These are phyloP conservation scores for Sceloporus tristichus DNA, from an alignment of 2,113 vertebrate species.

Conservation along the genomic window DNA sequence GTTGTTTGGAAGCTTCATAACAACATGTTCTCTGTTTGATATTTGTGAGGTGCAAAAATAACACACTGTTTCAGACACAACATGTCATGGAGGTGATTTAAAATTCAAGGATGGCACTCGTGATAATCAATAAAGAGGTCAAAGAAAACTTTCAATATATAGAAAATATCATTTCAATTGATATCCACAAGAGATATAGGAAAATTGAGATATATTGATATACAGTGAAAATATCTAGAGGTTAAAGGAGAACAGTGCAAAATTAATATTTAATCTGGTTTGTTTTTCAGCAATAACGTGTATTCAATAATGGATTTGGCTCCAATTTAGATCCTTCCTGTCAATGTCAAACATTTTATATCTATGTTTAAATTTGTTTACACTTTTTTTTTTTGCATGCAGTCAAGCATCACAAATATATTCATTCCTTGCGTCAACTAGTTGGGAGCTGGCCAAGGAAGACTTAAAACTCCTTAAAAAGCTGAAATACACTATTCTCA, in stretches of 20 bases:
- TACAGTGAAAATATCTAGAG: neutral
- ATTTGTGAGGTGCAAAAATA: neutral
- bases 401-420: conserved; percentile 9
- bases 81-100: neutral
- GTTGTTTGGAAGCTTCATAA: too few species aligned
- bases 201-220: neutral
- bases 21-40: neutral
- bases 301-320: conserved; percentile 15
- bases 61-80: neutral
- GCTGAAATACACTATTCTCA: neutral
- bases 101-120: neutral
- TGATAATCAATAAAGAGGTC: neutral
- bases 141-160: neutral
- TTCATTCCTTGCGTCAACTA: conserved; percentile 1
- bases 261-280: conserved; percentile 23
- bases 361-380: conserved; percentile 24
- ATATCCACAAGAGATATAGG: neutral
- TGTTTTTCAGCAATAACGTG: conserved; percentile 16
- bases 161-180: neutral
- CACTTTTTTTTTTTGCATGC: neutral
- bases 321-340: neutral
- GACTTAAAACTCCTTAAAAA: neutral
- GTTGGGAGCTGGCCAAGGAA: neutral
- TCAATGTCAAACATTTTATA: neutral
- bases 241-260: neutral